These are phyloP conservation scores for Hipposideros armiger DNA, from an alignment of 2,113 vertebrate genomes.

Conservation along the genomic window DNA sequence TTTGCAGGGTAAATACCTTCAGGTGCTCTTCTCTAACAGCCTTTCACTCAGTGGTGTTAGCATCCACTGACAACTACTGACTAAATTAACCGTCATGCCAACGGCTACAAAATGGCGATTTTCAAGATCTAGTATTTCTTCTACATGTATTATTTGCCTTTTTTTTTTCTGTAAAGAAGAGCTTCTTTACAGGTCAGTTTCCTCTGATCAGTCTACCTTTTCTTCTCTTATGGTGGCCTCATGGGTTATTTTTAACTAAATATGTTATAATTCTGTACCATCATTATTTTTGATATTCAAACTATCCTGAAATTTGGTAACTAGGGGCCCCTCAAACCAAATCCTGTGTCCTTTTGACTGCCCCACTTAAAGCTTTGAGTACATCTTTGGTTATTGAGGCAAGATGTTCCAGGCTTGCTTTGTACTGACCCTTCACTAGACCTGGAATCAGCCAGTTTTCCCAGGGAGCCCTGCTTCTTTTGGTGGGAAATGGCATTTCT, in stretches of 20 bases:
- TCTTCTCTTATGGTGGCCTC: neutral
- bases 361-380: neutral
- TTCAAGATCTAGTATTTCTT: slow-evolving; percentile 4
- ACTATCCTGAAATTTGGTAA: neutral
- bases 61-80: neutral
- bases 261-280: neutral
- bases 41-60: neutral
- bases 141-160: neutral
- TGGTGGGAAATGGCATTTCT: neutral
- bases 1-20: neutral
- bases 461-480: neutral
- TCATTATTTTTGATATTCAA: neutral
- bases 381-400: neutral
- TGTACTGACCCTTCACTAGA: neutral
- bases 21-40: neutral
- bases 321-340: neutral
- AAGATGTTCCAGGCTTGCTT: neutral
- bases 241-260: neutral
- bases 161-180: slow-evolving; percentile 50
- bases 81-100: neutral
- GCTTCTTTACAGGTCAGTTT: neutral
- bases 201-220: neutral
- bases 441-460: neutral
- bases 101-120: neutral
- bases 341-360: neutral